Evolutionary conservation across 2,113 vertebrate genomes (phyloP).

Genomic region (Chlamydotis undulata): DNA sequence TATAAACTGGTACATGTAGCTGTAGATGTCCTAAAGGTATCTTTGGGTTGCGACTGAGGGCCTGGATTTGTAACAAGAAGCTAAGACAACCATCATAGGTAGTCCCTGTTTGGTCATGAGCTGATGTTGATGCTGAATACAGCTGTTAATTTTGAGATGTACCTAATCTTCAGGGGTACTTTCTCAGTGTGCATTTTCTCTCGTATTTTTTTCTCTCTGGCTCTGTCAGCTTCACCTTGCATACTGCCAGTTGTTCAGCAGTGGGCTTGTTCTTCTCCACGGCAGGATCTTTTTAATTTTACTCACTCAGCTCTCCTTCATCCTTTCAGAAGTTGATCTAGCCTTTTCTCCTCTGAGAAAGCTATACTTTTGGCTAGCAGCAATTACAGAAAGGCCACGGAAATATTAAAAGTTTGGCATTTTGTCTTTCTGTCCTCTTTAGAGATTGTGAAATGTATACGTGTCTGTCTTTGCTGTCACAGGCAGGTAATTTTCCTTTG

Average conservation of each 20-base stretch:
- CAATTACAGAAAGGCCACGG: neutral
- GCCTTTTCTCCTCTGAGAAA: neutral
- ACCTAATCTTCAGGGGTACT: neutral
- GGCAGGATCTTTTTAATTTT: neutral
- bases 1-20: neutral
- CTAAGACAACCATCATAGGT: fast-evolving
- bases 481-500: slow-evolving; percentile 10
- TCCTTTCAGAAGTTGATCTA: neutral
- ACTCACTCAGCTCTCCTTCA: neutral
- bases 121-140: neutral
- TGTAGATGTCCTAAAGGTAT: neutral
- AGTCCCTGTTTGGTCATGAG: neutral
- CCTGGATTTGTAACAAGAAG: neutral
- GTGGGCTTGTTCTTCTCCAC: neutral
- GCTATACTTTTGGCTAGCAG: neutral
- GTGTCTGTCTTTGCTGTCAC: neutral
- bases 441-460: neutral
- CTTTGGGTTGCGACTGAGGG: neutral
- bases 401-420: neutral
- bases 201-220: neutral
- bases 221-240: neutral
- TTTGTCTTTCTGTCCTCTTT: neutral
- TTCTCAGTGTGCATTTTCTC: neutral
- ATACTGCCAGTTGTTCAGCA: neutral
- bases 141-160: neutral